Base-by-base conservation (phyloP, 2,797 vertebrate species). In the Phyllotis vaccarum region DNA sequence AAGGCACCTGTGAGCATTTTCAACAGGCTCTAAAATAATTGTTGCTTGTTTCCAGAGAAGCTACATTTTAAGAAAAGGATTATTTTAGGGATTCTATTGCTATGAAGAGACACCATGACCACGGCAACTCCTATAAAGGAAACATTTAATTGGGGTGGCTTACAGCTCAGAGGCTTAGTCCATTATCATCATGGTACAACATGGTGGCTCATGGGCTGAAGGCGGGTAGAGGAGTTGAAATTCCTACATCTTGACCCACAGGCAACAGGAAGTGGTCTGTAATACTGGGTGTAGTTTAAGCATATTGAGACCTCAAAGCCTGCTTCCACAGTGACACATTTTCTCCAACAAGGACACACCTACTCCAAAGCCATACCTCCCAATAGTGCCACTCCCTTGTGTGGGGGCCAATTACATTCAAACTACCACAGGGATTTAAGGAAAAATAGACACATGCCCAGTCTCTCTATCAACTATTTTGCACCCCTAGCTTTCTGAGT, bases 41-140 rank as follows among this genome's bases (percentile, higher is more conserved):
- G 54, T 82, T 60, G 27, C 9, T 34, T 29, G 0, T 56, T 76
- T 58, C 78, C 56, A 56, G 62, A 49, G n/a, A 90, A 40, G 16
- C 49, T 89, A 8, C 62, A n/a, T 89, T 83, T 74, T 56, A 92
- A 60, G 75, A 94, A 94, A 52, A 60, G 81, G 24, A 70, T 8
- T 5, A 0, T 19, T n/a, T 72, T 72, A 40, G n/a, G 68, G 68
- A 22, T 72, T 72, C 68, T 40, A 22, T 72, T 40, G 19, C n/a
- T 72, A n/a, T 72, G 19, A 72, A 37, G 19, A 72, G n/a, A 40
- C 66, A 68, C 70, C 68, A 22, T 72, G 8, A 72, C 70, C 37
- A 72, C 19, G 12, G 70, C 37, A 72, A 40, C 37, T 72, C 37
- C 40, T 72, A 72, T 40, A 40, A 72, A 72, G 37, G 19, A 72